These are phyloP conservation scores for Eumaeus atala DNA, from an alignment of 1,140 invertebrate genomes.

Conservation along the genomic window DNA sequence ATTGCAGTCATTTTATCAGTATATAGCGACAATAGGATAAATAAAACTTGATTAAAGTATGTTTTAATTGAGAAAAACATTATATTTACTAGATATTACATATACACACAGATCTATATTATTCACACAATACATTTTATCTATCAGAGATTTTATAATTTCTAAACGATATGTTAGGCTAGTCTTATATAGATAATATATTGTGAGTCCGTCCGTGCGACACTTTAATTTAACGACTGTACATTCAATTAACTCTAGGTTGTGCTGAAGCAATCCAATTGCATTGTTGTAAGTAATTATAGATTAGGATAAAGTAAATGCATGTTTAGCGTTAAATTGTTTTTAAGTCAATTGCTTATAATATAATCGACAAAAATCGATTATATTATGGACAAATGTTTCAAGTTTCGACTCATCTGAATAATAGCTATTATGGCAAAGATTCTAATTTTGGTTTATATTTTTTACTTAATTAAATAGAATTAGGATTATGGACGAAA, in stretches of 20 bases:
- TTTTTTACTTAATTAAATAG: too few species aligned
- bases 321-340: background rate
- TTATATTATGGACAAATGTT: too few species aligned
- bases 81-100: conserved; percentile 1
- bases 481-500: too few species aligned
- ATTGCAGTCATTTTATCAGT: too few species aligned
- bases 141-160: conserved; percentile 2
- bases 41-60: background rate
- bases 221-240: conserved; percentile 11
- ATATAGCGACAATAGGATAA: too few species aligned
- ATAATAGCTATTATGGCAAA: too few species aligned
- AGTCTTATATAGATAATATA: conserved; percentile 5
- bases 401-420: too few species aligned
- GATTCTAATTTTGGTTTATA: too few species aligned
- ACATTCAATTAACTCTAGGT: conserved; percentile 40
- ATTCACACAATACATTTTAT: background rate
- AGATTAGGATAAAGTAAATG: conserved; percentile 13
- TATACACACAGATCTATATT: conserved; percentile 1
- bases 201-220: conserved; percentile 32
- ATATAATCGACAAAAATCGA: too few species aligned
- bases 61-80: background rate
- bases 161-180: conserved; percentile 2
- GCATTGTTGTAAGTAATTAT: conserved; percentile 31
- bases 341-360: too few species aligned
- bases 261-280: conserved; percentile 57